Percentiles rank a stretch among this genome's conserved stretches.
phyloP scores from a whole-genome alignment of 1,140 invertebrate genomes.

The Drosophila ogumai region DNA sequence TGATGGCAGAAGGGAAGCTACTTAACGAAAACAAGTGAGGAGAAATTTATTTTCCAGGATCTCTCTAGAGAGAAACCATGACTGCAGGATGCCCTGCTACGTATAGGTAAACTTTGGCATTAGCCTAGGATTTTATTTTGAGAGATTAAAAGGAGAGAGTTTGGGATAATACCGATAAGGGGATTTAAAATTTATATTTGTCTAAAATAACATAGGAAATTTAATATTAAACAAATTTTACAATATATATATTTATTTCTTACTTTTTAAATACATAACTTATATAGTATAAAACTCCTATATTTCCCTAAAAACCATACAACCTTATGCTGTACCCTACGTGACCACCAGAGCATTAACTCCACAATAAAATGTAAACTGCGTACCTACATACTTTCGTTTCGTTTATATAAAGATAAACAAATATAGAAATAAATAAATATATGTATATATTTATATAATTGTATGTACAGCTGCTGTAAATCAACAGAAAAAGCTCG shows the following conservation, averaged over 20 bases:
- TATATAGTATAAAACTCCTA: neutral
- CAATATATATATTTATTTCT: neutral
- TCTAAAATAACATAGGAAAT: neutral
- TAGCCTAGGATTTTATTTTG: neutral
- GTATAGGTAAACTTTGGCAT: neutral
- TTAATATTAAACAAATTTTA: neutral
- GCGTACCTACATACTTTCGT: neutral
- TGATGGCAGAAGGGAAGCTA: conserved; percentile 26
- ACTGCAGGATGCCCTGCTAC: conserved; percentile 38
- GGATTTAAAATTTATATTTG: neutral
- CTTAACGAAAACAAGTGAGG: conserved; percentile 59
- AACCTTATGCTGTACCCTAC: neutral
- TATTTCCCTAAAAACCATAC: neutral
- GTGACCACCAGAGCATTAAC: conserved; percentile 21
- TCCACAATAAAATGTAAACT: conserved; percentile 17
- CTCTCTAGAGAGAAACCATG: conserved; percentile 19
- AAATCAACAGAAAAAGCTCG: conserved; percentile 62
- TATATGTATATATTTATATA: conserved; percentile 15
- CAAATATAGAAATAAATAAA: conserved; percentile 31
- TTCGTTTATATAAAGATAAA: conserved; percentile 34
- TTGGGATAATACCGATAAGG: neutral
- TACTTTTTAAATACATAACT: neutral
- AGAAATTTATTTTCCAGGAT: conserved; percentile 45
- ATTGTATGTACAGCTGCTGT: conserved; percentile 34
- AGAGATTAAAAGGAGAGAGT: neutral